Percentiles rank a stretch among this genome's conserved stretches.
Evolutionary conservation across 2,888 invertebrate species (phyloP).

Genomic region (Drosophila peninsularis): DNA sequence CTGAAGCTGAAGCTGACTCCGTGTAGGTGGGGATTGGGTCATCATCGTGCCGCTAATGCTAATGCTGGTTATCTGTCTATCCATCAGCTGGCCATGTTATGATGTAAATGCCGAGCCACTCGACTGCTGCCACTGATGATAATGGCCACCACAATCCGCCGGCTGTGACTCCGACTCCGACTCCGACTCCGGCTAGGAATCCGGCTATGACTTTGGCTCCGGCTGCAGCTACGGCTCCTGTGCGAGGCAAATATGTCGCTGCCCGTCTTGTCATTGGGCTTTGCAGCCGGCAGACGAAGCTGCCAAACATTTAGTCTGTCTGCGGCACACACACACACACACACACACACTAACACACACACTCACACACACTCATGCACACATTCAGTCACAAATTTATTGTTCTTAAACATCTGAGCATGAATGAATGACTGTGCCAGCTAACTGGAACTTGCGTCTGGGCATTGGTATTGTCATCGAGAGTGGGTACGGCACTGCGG

Average conservation of each 20-base stretch:
- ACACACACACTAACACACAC: neutral
- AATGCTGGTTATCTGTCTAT: slow-evolving; percentile 76
- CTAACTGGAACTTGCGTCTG: slow-evolving; percentile 39
- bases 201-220: slow-evolving; percentile 2
- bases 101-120: slow-evolving; percentile 65
- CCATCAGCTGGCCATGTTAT: slow-evolving; percentile 73
- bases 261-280: slow-evolving; percentile 55
- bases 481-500: neutral
- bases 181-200: neutral
- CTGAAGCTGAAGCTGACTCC: slow-evolving; percentile 4
- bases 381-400: slow-evolving; percentile 52
- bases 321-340: slow-evolving; percentile 27
- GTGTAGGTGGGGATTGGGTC: slow-evolving; percentile 6
- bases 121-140: slow-evolving; percentile 54
- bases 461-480: slow-evolving; percentile 10
- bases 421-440: slow-evolving; percentile 56
- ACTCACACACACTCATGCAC: slow-evolving; percentile 10
- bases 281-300: slow-evolving; percentile 47
- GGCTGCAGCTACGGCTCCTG: slow-evolving; percentile 6
- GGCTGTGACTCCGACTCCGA: slow-evolving; percentile 1
- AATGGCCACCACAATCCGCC: slow-evolving; percentile 50
- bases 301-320: slow-evolving; percentile 65
- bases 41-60: slow-evolving; percentile 63
- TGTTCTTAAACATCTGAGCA: slow-evolving; percentile 73
- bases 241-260: slow-evolving; percentile 63